Base-by-base conservation (phyloP, 1,140 invertebrate genomes). In the Drosophila arawakana region DNA sequence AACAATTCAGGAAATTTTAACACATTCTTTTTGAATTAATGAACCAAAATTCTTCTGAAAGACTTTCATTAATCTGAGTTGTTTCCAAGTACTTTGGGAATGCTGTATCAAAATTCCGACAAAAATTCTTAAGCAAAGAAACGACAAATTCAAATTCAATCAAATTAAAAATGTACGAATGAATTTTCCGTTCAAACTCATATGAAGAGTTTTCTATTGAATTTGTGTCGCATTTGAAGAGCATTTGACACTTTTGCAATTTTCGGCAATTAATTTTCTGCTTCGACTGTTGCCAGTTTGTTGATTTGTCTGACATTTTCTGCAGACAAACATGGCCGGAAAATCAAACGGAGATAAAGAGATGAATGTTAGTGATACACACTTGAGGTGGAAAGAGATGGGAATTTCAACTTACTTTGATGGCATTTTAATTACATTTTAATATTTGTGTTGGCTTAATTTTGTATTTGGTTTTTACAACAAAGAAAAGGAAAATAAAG, bases 381-480 rank as follows among this genome's bases (percentile, higher is more conserved):
- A 30, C 11, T 15, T 25, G 58, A 13, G 46, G 0, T 2, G 10
- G n/a, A 66, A 35, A 67, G 59, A 10, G 5, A 11, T 41, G 43
- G 15, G 9, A 49, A 43, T 59, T 35, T 73, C 35, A 35, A 73
- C 49, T 73, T 74, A 57, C 70, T 78, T 76, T 72, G 70, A 72
- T 79, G 73, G 60, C 60, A 54, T 43, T 59, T 76, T 84, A 84
- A 83, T 84, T 83, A 84, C 81, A 84, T 73, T 78, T 86, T 35
- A 37, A 83, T 49, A 75, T 65, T 37, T 7, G 30, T 35, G 15
- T 30, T 30, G 25, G 4, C 25, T 30, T 30, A 30, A 30, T 3
- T 4, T 30, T 5, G 25, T 30, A 30, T 30, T 30, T 30, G 25
- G 25, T 30, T 30, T 30, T 30, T 30, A 0, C 25, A 3, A 30